phyloP scores from a whole-genome alignment of 2,888 invertebrate genomes.

The Drosophila sordidapex region DNA sequence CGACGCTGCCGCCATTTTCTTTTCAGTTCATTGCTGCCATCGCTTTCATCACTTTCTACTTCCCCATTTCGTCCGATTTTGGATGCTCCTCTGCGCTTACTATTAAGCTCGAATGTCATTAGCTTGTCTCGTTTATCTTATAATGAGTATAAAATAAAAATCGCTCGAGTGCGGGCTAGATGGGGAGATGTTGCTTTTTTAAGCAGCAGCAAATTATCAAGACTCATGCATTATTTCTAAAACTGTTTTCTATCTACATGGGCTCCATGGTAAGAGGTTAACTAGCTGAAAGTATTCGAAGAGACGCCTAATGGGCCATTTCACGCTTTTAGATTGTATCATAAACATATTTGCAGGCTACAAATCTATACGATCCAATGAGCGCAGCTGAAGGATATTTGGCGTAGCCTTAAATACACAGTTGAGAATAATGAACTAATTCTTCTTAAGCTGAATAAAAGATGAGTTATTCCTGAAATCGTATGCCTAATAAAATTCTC shows the following conservation, averaged over 20 bases:
- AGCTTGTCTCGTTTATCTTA: slow-evolving; percentile 79
- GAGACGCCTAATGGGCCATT: slow-evolving; percentile 25
- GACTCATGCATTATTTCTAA: slow-evolving; percentile 8
- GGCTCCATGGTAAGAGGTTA: slow-evolving; percentile 25
- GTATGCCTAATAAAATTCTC: not conserved
- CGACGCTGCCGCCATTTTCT: slow-evolving; percentile 62
- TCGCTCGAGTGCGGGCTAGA: slow-evolving; percentile 44
- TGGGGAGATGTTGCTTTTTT: not conserved
- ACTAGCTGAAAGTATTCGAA: slow-evolving; percentile 28
- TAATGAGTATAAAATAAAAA: slow-evolving; percentile 78
- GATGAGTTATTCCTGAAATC: not conserved
- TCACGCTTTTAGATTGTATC: slow-evolving; percentile 10
- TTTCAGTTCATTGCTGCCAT: slow-evolving; percentile 70
- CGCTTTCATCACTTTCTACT: slow-evolving; percentile 55
- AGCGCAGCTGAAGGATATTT: slow-evolving; percentile 2
- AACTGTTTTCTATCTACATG: slow-evolving; percentile 19
- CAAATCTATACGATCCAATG: slow-evolving; percentile 19
- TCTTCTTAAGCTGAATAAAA: not conserved
- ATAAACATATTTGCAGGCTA: slow-evolving; percentile 25
- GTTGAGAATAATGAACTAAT: not conserved
- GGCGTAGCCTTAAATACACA: not conserved
- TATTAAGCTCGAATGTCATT: slow-evolving; percentile 73
- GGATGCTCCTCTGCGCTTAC: slow-evolving; percentile 29
- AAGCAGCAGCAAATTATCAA: slow-evolving; percentile 62
- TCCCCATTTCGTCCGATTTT: not conserved